A percentile compares a stretch with the other conserved stretches of the same genome.
Evolutionary conservation across 2,888 invertebrate genomes (phyloP).

Genomic region (Parasteatoda lunata): DNA sequence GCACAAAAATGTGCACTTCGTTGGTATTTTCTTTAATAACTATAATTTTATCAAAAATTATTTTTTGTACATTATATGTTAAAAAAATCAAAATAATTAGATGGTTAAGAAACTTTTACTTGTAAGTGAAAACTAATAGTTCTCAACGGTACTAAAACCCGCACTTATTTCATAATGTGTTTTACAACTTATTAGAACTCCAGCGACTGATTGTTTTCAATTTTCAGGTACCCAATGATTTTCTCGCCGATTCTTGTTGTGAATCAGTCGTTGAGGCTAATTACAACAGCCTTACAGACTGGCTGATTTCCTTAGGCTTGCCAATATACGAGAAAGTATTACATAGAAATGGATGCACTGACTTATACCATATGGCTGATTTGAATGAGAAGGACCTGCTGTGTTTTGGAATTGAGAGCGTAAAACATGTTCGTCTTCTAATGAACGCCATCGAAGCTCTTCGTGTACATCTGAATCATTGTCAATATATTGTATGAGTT

Average conservation of each 20-base stretch:
- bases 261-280: constrained; percentile 73
- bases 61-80: too few species aligned
- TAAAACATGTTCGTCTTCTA: constrained; percentile 68
- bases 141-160: too few species aligned
- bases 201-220: too few species aligned
- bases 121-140: too few species aligned
- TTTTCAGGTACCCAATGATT: constrained; percentile 73
- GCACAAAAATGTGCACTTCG: too few species aligned
- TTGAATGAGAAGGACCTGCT: constrained; percentile 67
- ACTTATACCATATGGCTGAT: constrained; percentile 72
- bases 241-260: constrained; percentile 72
- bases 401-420: constrained; percentile 62
- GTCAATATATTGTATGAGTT: constrained; percentile 43
- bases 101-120: too few species aligned
- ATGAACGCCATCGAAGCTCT: constrained; percentile 69
- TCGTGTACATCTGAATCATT: constrained; percentile 65
- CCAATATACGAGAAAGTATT: constrained; percentile 73
- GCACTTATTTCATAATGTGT: too few species aligned
- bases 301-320: constrained; percentile 74
- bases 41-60: too few species aligned
- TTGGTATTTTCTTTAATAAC: too few species aligned
- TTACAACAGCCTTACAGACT: constrained; percentile 72
- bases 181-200: too few species aligned
- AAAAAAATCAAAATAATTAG: too few species aligned
- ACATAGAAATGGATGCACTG: constrained; percentile 62